Percentiles rank a stretch among this genome's conserved stretches.
Conservation (phyloP, 1,140 invertebrate species). For the Drosophila mauritiana region DNA sequence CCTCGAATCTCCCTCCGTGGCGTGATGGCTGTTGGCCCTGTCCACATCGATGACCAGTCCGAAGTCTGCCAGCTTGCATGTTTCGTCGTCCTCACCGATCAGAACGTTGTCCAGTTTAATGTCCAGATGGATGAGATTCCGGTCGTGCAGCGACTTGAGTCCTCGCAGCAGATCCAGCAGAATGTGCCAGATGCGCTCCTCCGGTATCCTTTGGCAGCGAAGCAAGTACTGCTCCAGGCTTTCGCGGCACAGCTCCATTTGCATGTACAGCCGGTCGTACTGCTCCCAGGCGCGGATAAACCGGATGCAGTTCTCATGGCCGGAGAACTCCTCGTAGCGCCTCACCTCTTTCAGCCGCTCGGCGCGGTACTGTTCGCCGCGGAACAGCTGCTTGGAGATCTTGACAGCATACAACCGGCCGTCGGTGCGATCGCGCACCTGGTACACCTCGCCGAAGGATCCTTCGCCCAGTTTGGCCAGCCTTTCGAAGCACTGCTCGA, state of each 20-base stretch:
- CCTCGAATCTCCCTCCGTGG: constrained; percentile 90
- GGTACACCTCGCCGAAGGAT: constrained; percentile 91
- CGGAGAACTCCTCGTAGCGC: constrained; percentile 89
- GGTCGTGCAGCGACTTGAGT: constrained; percentile 88
- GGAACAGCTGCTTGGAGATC: constrained; percentile 87
- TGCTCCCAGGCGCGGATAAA: constrained; percentile 92
- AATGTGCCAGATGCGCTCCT: constrained; percentile 84
- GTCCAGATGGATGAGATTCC: constrained; percentile 90
- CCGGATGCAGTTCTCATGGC: constrained; percentile 89
- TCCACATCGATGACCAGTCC: constrained; percentile 89
- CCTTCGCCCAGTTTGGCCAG: constrained; percentile 88
- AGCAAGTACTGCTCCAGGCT: constrained; percentile 85
- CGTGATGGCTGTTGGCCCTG: constrained; percentile 82
- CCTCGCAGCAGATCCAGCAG: constrained; percentile 85
- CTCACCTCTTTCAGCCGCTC: constrained; percentile 89
- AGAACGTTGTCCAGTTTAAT: constrained; percentile 92
- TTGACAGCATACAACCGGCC: constrained; percentile 89
- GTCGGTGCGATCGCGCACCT: constrained; percentile 88
- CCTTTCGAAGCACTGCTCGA: constrained; percentile 89
- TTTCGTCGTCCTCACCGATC: constrained; percentile 86
- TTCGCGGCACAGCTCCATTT: constrained; percentile 89
- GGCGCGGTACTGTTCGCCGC: constrained; percentile 87
- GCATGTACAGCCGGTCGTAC: constrained; percentile 88
- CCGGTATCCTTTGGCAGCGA: constrained; percentile 84
- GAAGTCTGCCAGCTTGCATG: constrained; percentile 91